phyloP scores from a whole-genome alignment of 2,797 vertebrate genomes.

The Pogonophryne albipinna region DNA sequence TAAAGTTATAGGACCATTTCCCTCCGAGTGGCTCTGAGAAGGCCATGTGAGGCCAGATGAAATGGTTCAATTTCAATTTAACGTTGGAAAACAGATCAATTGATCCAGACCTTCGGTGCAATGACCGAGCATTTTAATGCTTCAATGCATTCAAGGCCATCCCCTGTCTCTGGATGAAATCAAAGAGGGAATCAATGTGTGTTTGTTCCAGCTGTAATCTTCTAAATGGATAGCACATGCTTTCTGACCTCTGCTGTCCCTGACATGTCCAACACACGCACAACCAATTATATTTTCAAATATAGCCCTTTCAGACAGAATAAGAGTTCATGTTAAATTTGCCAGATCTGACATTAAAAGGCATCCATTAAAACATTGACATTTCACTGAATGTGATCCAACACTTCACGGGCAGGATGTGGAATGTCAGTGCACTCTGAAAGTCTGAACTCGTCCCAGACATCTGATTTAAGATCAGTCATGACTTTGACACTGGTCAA shows the following conservation, averaged over 20 bases:
- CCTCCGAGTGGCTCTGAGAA: conserved; percentile 36
- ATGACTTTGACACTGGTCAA: conserved; percentile 55
- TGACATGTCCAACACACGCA: conserved; percentile 4
- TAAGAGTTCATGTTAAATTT: conserved; percentile 50
- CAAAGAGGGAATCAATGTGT: conserved; percentile 59
- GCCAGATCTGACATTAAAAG: conserved; percentile 68
- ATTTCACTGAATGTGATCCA: conserved; percentile 76
- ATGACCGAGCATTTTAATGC: conserved; percentile 62
- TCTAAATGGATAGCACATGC: conserved; percentile 7
- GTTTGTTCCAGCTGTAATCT: conserved; percentile 57
- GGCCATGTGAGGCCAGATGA: conserved; percentile 48
- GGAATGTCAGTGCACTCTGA: conserved; percentile 64
- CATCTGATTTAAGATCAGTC: conserved; percentile 65
- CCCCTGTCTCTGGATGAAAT: conserved; percentile 51
- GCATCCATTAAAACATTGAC: conserved; percentile 79
- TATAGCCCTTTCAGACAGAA: conserved; percentile 38
- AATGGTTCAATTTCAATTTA: conserved; percentile 77
- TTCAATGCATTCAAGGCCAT: conserved; percentile 54
- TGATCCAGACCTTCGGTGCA: conserved; percentile 54
- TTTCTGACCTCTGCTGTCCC: conserved; percentile 5
- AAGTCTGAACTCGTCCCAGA: conserved; percentile 58
- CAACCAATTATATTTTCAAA: conserved; percentile 27
- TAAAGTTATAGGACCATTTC: conserved; percentile 39
- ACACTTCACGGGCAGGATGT: conserved; percentile 68
- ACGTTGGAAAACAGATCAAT: conserved; percentile 73